A percentile compares a stretch with the other conserved stretches of the same genome.
Conservation (phyloP, 2,888 invertebrate species). For the Sarcophaga carnaria region DNA sequence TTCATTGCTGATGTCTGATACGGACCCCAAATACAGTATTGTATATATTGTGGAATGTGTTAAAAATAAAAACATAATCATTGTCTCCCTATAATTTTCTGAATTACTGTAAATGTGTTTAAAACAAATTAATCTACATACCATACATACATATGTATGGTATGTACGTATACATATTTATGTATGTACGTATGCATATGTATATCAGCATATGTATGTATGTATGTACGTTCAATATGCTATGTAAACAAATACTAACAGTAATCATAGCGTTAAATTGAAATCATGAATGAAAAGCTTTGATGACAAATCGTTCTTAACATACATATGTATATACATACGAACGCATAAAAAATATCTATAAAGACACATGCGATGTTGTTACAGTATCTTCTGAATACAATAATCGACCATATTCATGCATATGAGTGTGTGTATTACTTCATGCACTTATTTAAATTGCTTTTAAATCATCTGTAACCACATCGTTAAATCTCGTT, state of each 20-base stretch:
- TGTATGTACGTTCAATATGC: too few relatives aligned
- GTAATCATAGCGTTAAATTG: constrained; percentile 22
- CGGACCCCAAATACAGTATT: too few relatives aligned
- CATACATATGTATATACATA: constrained; percentile 4
- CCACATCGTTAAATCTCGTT: constrained; percentile 22
- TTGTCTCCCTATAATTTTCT: too few relatives aligned
- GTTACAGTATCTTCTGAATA: neutral
- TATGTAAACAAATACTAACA: constrained; percentile 37
- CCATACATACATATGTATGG: too few relatives aligned
- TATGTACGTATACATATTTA: too few relatives aligned
- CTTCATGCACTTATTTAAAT: constrained; percentile 62
- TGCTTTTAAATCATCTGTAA: constrained; percentile 60
- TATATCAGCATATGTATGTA: too few relatives aligned
- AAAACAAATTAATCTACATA: too few relatives aligned
- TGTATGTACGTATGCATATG: too few relatives aligned
- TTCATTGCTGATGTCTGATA: too few relatives aligned
- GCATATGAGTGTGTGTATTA: neutral
- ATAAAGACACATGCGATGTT: neutral
- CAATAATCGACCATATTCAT: neutral
- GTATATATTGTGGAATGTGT: too few relatives aligned
- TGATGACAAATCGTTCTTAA: constrained; percentile 65
- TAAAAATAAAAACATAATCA: too few relatives aligned
- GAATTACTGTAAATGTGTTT: too few relatives aligned
- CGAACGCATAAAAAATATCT: neutral
- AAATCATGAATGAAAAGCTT: constrained; percentile 41